Evolutionary conservation across 2,888 invertebrate species (phyloP), one percentile per base, ranked within the genome.

Genomic region (Pristionchus exspectatus): DNA sequence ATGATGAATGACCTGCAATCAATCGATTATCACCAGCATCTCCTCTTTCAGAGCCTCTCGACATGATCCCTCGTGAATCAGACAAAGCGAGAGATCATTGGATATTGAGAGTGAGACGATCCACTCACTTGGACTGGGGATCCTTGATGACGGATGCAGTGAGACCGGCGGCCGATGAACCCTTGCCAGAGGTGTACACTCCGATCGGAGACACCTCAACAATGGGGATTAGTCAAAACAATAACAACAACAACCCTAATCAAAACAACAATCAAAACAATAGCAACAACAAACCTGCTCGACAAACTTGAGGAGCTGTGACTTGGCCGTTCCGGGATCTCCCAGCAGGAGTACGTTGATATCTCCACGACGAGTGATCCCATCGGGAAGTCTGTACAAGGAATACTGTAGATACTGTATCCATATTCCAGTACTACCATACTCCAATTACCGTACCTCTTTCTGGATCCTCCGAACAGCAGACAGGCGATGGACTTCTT

Each of bases 281-380:
- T 44, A 38, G 50, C 33, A 84, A 84, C 7, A 27, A 33, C 50
- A 50, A 16, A 96, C 95, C 33, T 98, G 97, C 95, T 99, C 98
- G 0, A 98, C 98, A 95, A 99, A 99, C 96, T 99, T 99, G 18
- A 99, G 96, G 90, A 99, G 96, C 95, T 99, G 99, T 0, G 98
- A 98, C 95, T 99, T 99, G n/a, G 99, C 99, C 0, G 99, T 99
- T 94, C 99, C 99, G 0, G 99, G 99, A 96, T 99, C 99, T 74
- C 99, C 99, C 54, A 99, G 96, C 90, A 99, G 92, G 24, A 99
- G 96, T 38, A 99, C 96, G 95, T 99, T 99, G 92, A 99, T 98
- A 95, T 99, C 99, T 5, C 99, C 99, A 95, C 99, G 97, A 21
- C 99, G 96, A 0, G 97, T 97, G 90, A 99, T 96, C 1, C 99